Conservation (phyloP, 2,797 vertebrate genomes). For the Pseudochirops corinnae region DNA sequence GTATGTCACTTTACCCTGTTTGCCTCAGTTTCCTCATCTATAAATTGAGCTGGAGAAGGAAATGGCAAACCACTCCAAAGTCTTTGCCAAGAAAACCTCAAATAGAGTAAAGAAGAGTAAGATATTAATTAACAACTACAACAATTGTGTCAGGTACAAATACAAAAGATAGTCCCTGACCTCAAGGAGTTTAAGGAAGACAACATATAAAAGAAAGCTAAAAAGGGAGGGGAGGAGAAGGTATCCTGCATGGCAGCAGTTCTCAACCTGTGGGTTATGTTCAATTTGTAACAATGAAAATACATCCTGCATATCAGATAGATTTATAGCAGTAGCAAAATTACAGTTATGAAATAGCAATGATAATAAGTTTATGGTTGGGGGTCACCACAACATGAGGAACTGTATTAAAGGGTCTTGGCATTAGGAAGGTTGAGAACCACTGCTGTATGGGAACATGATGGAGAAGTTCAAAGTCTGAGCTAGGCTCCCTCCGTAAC, state of each 20-base stretch:
- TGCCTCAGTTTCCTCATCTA: neutral
- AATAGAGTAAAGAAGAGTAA: neutral
- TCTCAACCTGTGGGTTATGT: too few relatives aligned
- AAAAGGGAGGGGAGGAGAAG: neutral
- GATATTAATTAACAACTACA: neutral
- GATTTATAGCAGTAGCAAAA: too few relatives aligned
- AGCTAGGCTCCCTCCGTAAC: neutral
- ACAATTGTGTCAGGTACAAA: neutral
- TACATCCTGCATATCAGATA: too few relatives aligned
- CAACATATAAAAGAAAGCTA: neutral
- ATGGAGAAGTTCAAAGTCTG: neutral
- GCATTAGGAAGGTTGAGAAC: too few relatives aligned
- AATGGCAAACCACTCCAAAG: neutral
- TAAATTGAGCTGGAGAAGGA: neutral
- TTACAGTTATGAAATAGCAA: too few relatives aligned
- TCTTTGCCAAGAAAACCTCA: neutral
- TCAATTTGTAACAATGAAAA: too few relatives aligned
- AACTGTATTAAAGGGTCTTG: too few relatives aligned
- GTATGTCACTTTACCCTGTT: neutral
- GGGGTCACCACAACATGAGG: too few relatives aligned
- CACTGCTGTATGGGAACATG: neutral
- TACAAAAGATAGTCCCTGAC: neutral
- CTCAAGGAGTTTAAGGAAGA: neutral
- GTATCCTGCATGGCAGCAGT: neutral
- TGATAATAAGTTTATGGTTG: too few relatives aligned